phyloP scores from a whole-genome alignment of 2,113 vertebrate species.

The Euleptes europaea region DNA sequence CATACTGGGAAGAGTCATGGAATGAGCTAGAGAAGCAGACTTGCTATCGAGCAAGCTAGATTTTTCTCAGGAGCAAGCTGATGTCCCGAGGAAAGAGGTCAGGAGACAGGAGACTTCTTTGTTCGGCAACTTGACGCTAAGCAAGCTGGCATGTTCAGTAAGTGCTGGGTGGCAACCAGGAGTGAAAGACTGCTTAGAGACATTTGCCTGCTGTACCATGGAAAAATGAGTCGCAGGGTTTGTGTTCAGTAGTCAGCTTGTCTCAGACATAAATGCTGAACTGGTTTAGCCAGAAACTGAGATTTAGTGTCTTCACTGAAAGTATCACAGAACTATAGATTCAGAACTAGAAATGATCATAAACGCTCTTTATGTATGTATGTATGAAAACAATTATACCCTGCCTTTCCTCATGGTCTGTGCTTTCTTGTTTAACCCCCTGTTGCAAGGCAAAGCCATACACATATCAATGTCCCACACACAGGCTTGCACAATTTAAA shows the following conservation, averaged over 20 bases:
- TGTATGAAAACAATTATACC: no score
- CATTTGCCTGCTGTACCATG: not conserved
- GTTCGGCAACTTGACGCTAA: slow-evolving; percentile 45
- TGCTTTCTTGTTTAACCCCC: no score
- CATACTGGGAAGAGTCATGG: slow-evolving; percentile 18
- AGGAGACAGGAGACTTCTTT: slow-evolving; percentile 51
- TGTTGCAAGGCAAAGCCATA: no score
- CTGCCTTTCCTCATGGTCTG: no score
- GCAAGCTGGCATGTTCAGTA: not conserved
- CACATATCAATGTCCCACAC: no score
- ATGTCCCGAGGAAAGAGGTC: slow-evolving; percentile 60
- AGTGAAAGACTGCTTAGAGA: not conserved
- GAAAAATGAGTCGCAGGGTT: not conserved
- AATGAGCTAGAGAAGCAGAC: slow-evolving; percentile 21
- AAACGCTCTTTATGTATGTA: no score
- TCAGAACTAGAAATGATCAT: no score
- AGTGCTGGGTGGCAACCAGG: not conserved
- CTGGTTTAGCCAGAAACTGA: not conserved
- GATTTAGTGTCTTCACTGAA: no score
- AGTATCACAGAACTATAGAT: no score
- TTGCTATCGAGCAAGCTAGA: slow-evolving; percentile 41
- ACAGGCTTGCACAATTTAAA: no score
- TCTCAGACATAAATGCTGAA: not conserved
- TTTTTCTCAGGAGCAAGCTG: slow-evolving; percentile 44
- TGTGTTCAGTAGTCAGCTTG: not conserved